Conservation (phyloP, 37 sponge, comb jelly and placozoan genomes). For the Axinella damicornis region DNA sequence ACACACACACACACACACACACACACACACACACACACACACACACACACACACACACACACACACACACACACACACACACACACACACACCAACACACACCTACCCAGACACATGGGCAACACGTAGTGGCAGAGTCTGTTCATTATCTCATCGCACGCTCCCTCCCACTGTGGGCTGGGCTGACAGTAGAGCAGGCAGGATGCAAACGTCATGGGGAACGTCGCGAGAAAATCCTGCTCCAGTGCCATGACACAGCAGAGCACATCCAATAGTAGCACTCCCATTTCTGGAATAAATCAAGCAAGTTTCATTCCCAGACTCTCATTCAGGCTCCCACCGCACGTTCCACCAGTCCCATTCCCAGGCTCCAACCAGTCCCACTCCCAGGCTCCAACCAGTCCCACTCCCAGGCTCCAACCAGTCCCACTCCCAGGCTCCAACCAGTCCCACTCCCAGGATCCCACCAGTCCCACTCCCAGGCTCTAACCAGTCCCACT, state of each 20-base stretch:
- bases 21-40: slow-evolving; percentile 2
- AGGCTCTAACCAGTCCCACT: too few relatives aligned
- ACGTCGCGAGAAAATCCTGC: not conserved
- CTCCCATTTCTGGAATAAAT: slow-evolving; percentile 35
- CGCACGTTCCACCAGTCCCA: too few relatives aligned
- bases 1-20: slow-evolving; percentile 48
- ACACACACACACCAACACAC: slow-evolving; percentile 5
- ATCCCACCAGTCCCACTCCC: too few relatives aligned
- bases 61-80: slow-evolving; percentile 15
- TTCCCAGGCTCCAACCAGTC: too few relatives aligned
- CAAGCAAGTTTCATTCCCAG: too few relatives aligned
- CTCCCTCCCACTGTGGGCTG: slow-evolving; percentile 5
- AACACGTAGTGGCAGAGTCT: slow-evolving; percentile 62
- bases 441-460: too few relatives aligned
- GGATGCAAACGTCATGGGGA: slow-evolving; percentile 48
- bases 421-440: too few relatives aligned
- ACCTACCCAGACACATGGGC: slow-evolving; percentile 62
- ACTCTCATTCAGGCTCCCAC: too few relatives aligned
- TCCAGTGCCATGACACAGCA: slow-evolving; percentile 47
- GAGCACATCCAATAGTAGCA: slow-evolving; percentile 50
- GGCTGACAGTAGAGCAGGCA: slow-evolving; percentile 57
- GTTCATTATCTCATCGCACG: slow-evolving; percentile 27
- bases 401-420: too few relatives aligned
- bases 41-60: slow-evolving; percentile 43
- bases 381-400: too few relatives aligned